Base-by-base conservation (phyloP, 1,140 invertebrate species). In the Apocrypta bakeri region DNA sequence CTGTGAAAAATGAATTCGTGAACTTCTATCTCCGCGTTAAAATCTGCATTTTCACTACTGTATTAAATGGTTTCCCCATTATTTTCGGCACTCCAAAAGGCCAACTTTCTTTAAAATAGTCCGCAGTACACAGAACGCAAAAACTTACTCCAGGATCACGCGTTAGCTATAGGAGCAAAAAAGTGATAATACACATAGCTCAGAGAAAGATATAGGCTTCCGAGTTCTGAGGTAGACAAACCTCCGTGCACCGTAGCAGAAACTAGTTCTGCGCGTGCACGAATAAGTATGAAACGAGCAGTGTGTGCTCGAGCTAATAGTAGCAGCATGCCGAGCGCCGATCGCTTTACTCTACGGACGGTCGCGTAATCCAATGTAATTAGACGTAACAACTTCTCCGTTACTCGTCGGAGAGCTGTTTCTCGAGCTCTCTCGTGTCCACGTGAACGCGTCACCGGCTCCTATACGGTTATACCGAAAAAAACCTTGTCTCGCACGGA, bases 321-420 rank as follows among this genome's bases (percentile, higher is more conserved):
- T 80, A 72, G 42, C 64, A 42, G 68, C 12, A 42, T 79, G 31
- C 64, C 37, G 33, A 72, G 17, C 63, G 63, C 25, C 42, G 21
- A 37, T 56, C 40, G 71, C 29, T 61, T 56, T 63, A 11, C 42
- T 25, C 17, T 24, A 24, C 42, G 14, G 27, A 14, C 17, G 31
- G 6, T 85, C 85, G 83, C 84, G 85, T 85, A 85, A 87, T 84
- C 81, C 85, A 84, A 79, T 68, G 68, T 83, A 87, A 84, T 87
- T 87, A 85, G 83, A 72, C 71, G 82, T 83, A 84, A 84, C 84
- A 82, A 74, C 83, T 85, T 82, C 64, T 84, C 37, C 80, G 77
- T 80, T 75, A 84, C 82, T 75, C 79, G 75, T 2, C 25, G 63
- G 24, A 29, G 63, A 66, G 48, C 29, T 69, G 33, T 72, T n/a